phyloP scores from a whole-genome alignment of 2,888 invertebrate genomes.

The Trilocha varians region DNA sequence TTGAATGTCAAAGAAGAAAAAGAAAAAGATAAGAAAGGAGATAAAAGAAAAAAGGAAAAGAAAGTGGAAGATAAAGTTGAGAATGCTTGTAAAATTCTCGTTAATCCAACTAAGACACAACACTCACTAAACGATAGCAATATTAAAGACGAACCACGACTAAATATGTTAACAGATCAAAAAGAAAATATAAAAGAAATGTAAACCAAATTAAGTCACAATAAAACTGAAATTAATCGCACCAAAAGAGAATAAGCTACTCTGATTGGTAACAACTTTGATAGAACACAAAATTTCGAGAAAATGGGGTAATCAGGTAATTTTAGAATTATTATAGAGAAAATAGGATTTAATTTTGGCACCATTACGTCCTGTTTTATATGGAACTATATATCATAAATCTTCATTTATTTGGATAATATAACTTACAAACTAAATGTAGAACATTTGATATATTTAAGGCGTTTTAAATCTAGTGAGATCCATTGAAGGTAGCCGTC shows the following conservation, averaged over 20 bases:
- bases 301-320: background rate
- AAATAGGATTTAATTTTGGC: background rate
- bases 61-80: slow-evolving; percentile 19
- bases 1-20: slow-evolving; percentile 5
- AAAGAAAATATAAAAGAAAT: background rate
- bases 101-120: slow-evolving; percentile 5
- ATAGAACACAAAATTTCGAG: too few relatives aligned
- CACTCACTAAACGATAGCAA: background rate
- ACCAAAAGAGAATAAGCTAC: background rate
- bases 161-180: background rate
- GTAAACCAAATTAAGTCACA: background rate
- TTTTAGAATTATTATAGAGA: background rate
- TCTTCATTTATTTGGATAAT: background rate
- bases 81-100: background rate
- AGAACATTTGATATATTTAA: background rate
- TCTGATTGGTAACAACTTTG: too few relatives aligned
- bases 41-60: background rate
- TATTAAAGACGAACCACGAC: background rate
- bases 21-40: slow-evolving; percentile 9
- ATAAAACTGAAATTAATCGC: background rate
- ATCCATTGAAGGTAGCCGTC: slow-evolving; percentile 74
- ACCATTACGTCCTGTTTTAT: background rate
- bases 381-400: background rate
- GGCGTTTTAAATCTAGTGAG: slow-evolving; percentile 37
- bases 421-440: background rate